Evolutionary conservation across 30 jellyfish, hydroid and myxozoan species (phyloP), one percentile per base, ranked within the genome.

Genomic region (Aurelia aurita complex sp. Pacific): DNA sequence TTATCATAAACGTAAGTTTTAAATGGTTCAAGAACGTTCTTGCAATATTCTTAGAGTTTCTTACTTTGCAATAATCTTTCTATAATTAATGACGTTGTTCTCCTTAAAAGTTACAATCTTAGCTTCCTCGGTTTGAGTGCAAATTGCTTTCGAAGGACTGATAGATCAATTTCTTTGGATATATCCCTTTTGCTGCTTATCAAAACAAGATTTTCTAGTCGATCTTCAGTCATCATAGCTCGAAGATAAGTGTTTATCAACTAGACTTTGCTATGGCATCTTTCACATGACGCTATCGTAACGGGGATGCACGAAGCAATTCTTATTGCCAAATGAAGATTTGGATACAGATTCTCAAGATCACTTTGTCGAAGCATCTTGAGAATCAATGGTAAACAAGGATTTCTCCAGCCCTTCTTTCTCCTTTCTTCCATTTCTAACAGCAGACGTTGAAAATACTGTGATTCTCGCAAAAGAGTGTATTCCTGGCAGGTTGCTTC

Each of bases 131-230:
- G 36, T 23, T 65, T 65, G 76, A 65, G 15, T 11, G 76, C 76
- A 23, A 23, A 65, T 65, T 65, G 76, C 76, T 65, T 65, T 65
- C 76, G 76, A 65, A 65, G 15, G 76, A 34, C 19, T 34, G 76
- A 65, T 65, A 65, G 19, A 65, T 65, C 76, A 11, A 65, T 65
- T 65, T 65, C 76, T 65, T 65, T 65, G 33, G 76, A 65, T 11
- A 65, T 65, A 65, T 65, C 76, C 76, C 76, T 65, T 34, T 65
- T 34, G 76, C 76, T 65, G 76, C 76, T 65, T 65, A 65, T 65
- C 76, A 65, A 34, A 34, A 65, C 76, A 65, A 65, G 76, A 65
- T 65, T 65, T 65, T 65, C 29, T 23, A 23, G 29, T 23, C 29
- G 29, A 23, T 23, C 29, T 65, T 65, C 76, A 0, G 76, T 65